Conservation (phyloP, 1,140 invertebrate genomes). For the Cyclina sinensis region DNA sequence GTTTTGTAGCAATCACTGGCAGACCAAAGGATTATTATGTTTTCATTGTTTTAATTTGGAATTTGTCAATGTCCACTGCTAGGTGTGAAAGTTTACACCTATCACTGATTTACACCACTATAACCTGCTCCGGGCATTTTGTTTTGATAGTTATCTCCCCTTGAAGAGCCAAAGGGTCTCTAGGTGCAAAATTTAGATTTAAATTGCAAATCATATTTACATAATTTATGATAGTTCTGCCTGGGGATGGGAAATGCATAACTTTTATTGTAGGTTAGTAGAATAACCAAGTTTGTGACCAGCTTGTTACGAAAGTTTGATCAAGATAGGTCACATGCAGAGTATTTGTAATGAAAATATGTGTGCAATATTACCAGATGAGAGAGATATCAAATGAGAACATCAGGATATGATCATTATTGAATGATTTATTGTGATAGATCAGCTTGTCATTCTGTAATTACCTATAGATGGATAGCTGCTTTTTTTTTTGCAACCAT, state of each 20-base stretch:
- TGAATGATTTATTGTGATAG: constrained; percentile 40
- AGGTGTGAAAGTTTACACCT: constrained; percentile 46
- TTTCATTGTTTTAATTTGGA: too few species aligned
- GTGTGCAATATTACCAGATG: neutral
- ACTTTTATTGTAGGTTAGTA: constrained; percentile 46
- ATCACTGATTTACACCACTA: neutral
- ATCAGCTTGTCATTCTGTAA: constrained; percentile 18
- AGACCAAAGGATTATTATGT: too few species aligned
- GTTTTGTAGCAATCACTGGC: too few species aligned
- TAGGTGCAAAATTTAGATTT: neutral
- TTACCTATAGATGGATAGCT: neutral
- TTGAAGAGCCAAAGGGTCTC: neutral
- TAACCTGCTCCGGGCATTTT: neutral
- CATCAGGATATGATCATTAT: neutral
- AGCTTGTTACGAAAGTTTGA: neutral
- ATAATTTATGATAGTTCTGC: constrained; percentile 30
- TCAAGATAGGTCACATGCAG: constrained; percentile 27
- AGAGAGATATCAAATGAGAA: constrained; percentile 25
- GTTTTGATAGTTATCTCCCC: neutral
- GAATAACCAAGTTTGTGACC: constrained; percentile 22
- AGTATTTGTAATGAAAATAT: constrained; percentile 4
- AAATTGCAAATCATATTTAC: constrained; percentile 4
- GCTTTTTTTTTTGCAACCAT: neutral
- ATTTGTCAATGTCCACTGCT: too few species aligned
- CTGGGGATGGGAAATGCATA: constrained; percentile 16